phyloP scores from a whole-genome alignment of 2,888 invertebrate species.

The Rhagonycha lutea region DNA sequence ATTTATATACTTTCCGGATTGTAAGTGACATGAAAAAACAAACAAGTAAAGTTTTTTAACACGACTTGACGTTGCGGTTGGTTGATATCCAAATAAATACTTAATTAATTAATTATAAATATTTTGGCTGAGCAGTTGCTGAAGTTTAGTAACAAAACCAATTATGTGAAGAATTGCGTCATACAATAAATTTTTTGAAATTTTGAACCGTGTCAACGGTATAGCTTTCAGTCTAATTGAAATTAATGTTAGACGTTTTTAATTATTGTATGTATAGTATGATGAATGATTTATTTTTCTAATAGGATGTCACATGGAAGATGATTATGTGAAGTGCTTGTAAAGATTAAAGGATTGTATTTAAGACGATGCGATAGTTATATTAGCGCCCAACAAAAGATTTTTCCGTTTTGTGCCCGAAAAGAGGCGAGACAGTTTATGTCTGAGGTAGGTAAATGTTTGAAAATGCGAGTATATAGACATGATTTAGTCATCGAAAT shows the following conservation, averaged over 20 bases:
- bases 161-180: background rate
- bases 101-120: background rate
- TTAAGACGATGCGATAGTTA: background rate
- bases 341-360: background rate
- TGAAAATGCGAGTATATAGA: background rate
- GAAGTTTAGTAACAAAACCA: background rate
- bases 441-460: background rate
- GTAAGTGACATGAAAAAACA: background rate
- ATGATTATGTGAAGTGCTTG: background rate
- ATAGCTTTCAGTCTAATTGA: background rate
- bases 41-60: background rate
- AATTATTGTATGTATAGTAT: background rate
- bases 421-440: background rate
- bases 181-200: background rate
- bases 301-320: background rate
- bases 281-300: background rate
- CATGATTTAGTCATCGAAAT: constrained; percentile 24
- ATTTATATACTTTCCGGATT: background rate
- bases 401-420: background rate
- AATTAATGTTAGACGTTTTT: background rate
- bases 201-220: background rate
- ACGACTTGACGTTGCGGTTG: background rate
- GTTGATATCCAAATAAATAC: background rate
- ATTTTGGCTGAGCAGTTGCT: background rate
- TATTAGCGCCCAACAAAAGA: background rate